Percentiles rank a stretch among this genome's conserved stretches.
These are phyloP conservation scores for Myocastor coypus DNA, from an alignment of 2,113 vertebrate species.

Conservation along the genomic window DNA sequence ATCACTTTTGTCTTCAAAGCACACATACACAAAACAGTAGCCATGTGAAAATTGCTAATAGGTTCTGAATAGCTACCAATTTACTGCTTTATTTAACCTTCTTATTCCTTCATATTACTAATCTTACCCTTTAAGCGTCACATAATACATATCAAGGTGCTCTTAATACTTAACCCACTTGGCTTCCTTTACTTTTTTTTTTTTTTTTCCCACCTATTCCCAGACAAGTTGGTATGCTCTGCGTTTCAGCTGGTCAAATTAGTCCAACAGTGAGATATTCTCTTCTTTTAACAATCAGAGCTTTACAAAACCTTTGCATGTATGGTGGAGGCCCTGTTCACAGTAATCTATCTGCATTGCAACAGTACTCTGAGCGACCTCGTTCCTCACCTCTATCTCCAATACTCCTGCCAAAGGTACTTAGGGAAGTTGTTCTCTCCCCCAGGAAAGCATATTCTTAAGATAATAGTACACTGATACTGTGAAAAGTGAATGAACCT, in stretches of 20 bases:
- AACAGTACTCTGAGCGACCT: neutral
- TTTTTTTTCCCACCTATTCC: neutral
- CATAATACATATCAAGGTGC: neutral
- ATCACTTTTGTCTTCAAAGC: neutral
- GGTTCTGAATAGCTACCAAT: neutral
- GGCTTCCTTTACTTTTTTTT: neutral
- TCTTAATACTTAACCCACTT: neutral
- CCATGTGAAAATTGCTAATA: neutral
- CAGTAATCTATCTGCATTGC: neutral
- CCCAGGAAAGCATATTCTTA: neutral
- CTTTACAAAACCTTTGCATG: neutral
- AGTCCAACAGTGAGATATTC: neutral
- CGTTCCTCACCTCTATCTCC: neutral
- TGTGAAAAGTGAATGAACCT: too few relatives aligned
- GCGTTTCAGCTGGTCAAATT: neutral
- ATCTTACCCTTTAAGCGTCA: neutral
- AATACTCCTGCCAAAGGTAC: neutral
- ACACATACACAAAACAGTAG: neutral
- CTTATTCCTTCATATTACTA: neutral
- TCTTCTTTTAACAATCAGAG: neutral
- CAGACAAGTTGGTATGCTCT: neutral
- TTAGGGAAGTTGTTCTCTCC: neutral
- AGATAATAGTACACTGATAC: neutral
- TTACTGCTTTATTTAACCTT: constrained; percentile 12
- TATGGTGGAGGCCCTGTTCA: neutral